A percentile compares a stretch with the other conserved stretches of the same genome.
phyloP scores from a whole-genome alignment of 2,797 vertebrate species.

The Stomatorhinus walkeri region DNA sequence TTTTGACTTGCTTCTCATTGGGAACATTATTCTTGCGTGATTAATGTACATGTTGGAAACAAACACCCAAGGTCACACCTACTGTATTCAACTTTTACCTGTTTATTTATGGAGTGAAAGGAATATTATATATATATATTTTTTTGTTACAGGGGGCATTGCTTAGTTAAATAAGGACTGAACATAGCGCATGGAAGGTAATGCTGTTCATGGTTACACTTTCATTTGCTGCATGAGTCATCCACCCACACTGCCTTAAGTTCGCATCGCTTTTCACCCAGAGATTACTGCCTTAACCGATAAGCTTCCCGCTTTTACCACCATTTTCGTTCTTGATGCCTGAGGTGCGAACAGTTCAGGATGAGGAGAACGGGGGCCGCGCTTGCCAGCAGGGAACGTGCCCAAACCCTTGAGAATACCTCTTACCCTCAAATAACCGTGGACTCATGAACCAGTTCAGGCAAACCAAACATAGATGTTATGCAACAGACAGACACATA shows the following conservation, averaged over 20 bases:
- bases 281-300: conserved; percentile 85
- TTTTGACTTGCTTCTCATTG: conserved; percentile 38
- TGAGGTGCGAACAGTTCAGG: conserved; percentile 39
- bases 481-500: neutral
- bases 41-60: conserved; percentile 37
- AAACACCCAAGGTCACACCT: conserved; percentile 37
- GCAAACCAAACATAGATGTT: neutral
- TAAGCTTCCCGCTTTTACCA: conserved; percentile 46
- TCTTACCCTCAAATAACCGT: neutral
- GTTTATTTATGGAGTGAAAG: conserved; percentile 50
- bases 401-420: neutral
- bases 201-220: conserved; percentile 30
- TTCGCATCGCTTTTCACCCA: conserved; percentile 80
- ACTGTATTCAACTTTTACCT: conserved; percentile 36
- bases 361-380: conserved; percentile 26
- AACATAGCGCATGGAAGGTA: conserved; percentile 23
- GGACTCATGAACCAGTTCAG: neutral
- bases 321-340: conserved; percentile 38
- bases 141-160: conserved; percentile 29
- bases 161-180: conserved; percentile 7
- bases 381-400: neutral
- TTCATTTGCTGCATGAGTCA: conserved; percentile 59
- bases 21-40: conserved; percentile 38
- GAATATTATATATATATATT: conserved; percentile 38
- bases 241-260: conserved; percentile 85